Conservation (phyloP, 2,113 vertebrate genomes). For the Chrysemys picta region DNA sequence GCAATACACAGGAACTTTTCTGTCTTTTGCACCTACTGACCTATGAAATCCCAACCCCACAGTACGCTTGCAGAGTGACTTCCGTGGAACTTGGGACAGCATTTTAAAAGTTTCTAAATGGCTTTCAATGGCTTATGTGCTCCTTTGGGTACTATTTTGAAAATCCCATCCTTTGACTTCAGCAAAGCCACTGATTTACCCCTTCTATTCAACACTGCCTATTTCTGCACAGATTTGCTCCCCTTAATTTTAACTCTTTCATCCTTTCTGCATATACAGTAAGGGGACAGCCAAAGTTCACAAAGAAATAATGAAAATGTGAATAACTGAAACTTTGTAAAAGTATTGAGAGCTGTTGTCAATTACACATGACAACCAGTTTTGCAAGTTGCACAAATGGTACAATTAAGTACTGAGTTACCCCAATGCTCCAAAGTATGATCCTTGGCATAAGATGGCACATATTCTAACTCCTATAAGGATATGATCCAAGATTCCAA, state of each 20-base stretch:
- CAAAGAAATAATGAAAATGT: neutral
- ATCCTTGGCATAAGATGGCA: neutral
- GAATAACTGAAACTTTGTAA: neutral
- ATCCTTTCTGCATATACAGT: neutral
- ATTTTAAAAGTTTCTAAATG: conserved; percentile 4
- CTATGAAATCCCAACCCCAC: neutral
- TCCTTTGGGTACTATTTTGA: neutral
- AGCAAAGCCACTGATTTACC: neutral
- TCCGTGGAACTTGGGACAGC: neutral
- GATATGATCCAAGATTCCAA: neutral
- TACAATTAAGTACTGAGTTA: neutral
- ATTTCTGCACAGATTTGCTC: neutral
- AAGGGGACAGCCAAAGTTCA: neutral
- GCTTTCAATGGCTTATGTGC: neutral
- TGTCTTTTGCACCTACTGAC: neutral
- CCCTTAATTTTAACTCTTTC: neutral
- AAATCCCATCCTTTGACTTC: neutral
- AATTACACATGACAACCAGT: neutral
- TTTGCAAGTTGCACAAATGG: neutral
- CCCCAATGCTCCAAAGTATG: neutral
- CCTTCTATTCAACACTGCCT: neutral
- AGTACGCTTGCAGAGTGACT: neutral
- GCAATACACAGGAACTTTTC: neutral
- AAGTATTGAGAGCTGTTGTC: neutral
- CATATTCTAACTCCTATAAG: neutral